A percentile compares a stretch with the other conserved stretches of the same genome.
Evolutionary conservation across 2,797 vertebrate species (phyloP).

Genomic region (Alosa sapidissima): DNA sequence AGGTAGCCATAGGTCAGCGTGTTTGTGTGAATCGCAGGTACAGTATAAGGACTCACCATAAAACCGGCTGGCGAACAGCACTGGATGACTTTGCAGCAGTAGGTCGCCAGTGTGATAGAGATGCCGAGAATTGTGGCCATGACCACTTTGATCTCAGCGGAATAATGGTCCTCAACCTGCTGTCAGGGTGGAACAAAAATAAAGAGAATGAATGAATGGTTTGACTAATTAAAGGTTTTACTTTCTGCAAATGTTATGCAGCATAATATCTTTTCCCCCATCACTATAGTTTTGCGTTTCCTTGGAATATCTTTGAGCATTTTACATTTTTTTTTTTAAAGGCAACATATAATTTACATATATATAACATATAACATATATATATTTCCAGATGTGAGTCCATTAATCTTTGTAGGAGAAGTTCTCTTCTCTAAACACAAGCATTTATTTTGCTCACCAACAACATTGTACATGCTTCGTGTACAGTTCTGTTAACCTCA

Average conservation of each 20-base stretch:
- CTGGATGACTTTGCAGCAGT: slow-evolving; percentile 69
- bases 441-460: background rate
- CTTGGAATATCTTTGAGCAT: too few relatives aligned
- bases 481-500: too few relatives aligned
- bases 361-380: too few relatives aligned
- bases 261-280: too few relatives aligned
- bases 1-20: background rate
- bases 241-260: background rate
- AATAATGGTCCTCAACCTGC: slow-evolving; percentile 37
- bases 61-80: slow-evolving; percentile 63
- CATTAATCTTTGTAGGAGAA: too few relatives aligned
- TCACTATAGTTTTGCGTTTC: too few relatives aligned
- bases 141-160: slow-evolving; percentile 44
- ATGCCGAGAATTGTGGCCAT: slow-evolving; percentile 58
- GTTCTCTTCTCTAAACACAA: too few relatives aligned
- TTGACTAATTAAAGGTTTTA: background rate
- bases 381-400: too few relatives aligned
- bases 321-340: too few relatives aligned
- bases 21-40: background rate
- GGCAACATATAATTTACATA: too few relatives aligned
- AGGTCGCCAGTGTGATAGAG: slow-evolving; percentile 61
- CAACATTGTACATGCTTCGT: background rate
- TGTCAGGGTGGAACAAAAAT: slow-evolving; percentile 33
- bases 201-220: background rate
- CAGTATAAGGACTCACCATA: slow-evolving; percentile 54